A percentile compares a stretch with the other conserved stretches of the same genome.
Conservation (phyloP, 92 coral and sea anemone species). For the Muricea muricata region DNA sequence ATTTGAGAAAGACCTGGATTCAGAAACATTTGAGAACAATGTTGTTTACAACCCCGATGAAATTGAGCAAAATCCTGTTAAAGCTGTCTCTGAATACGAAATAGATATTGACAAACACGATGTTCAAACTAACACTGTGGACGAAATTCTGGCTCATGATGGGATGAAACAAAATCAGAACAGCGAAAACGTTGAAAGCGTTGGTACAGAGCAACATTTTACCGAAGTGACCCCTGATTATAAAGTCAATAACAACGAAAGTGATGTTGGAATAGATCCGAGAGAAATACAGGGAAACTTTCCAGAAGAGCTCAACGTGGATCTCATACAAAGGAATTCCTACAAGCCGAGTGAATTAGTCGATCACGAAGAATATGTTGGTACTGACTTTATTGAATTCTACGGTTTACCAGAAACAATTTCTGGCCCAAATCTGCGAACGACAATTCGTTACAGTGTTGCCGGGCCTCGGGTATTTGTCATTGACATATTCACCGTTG, state of each 20-base stretch:
- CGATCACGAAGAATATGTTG: not conserved
- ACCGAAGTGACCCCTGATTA: not conserved
- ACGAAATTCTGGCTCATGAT: not conserved
- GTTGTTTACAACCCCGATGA: not conserved
- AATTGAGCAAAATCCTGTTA: not conserved
- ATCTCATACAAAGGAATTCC: not conserved
- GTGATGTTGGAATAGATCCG: not conserved
- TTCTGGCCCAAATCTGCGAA: not conserved
- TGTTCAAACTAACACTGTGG: not conserved
- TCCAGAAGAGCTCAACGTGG: not conserved
- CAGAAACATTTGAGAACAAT: not conserved
- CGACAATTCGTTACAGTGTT: conserved; percentile 5
- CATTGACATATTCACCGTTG: conserved; percentile 70
- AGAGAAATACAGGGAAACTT: not conserved
- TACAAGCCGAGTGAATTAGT: not conserved
- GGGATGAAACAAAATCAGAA: not conserved
- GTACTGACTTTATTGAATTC: conserved; percentile 16
- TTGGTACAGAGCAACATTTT: not conserved
- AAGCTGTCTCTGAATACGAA: not conserved
- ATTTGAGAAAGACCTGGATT: not conserved
- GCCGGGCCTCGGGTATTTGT: conserved; percentile 64
- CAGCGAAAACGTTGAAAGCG: not conserved
- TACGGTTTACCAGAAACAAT: not conserved
- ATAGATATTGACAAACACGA: not conserved
- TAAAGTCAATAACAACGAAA: not conserved